Conservation (phyloP, 2,113 vertebrate genomes). For the Benitochromis conjunctus region DNA sequence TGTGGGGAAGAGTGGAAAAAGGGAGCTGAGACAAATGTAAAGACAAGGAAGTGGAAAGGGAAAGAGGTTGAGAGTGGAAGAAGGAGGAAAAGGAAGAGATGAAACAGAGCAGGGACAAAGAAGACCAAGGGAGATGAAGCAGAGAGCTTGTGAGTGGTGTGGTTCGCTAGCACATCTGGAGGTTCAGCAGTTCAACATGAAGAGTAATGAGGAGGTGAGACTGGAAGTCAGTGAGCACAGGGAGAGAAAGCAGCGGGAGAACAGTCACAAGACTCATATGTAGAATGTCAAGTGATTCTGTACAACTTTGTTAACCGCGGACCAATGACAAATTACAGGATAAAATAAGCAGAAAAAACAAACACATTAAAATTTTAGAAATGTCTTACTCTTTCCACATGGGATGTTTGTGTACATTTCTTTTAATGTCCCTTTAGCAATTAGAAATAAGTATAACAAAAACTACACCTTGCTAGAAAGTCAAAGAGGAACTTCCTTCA, state of each 20-base stretch:
- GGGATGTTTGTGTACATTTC: background rate
- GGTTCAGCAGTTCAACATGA: slow-evolving; percentile 22
- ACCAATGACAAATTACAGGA: background rate
- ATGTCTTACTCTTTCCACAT: background rate
- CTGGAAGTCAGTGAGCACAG: background rate
- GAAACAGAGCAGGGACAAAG: background rate
- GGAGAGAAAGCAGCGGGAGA: background rate
- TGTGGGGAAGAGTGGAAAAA: background rate
- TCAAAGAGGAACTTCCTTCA: background rate
- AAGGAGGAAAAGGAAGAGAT: background rate
- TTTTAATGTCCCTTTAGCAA: too few relatives aligned
- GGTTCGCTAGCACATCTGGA: slow-evolving; percentile 21
- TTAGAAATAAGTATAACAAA: too few relatives aligned
- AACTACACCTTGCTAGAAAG: background rate
- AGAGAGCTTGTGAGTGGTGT: background rate
- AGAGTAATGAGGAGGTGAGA: slow-evolving; percentile 14
- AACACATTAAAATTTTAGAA: background rate
- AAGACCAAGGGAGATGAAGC: background rate
- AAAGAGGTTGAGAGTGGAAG: background rate
- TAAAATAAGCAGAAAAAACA: background rate
- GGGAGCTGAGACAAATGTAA: slow-evolving; percentile 25
- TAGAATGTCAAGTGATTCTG: background rate
- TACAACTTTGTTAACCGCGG: background rate
- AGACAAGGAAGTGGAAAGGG: slow-evolving; percentile 37
- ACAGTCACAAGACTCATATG: background rate